Conservation (phyloP, 2,888 invertebrate species). For the Cosmia pyralina region DNA sequence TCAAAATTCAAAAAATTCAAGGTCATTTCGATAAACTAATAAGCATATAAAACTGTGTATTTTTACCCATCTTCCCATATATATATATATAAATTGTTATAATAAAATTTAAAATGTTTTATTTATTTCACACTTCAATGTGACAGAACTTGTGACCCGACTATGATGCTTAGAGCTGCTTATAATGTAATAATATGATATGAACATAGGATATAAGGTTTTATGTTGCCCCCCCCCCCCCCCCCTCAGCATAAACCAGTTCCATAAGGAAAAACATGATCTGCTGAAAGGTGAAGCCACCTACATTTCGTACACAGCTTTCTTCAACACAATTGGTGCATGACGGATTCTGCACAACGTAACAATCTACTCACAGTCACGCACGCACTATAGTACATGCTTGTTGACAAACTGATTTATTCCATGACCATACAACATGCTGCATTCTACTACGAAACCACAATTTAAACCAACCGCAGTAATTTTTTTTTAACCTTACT, state of each 20-base stretch:
- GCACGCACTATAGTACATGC: constrained; percentile 12
- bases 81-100: too few species aligned
- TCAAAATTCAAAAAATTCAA: too few species aligned
- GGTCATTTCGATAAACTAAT: too few species aligned
- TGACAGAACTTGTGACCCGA: too few species aligned
- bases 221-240: background rate
- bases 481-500: background rate
- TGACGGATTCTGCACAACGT: constrained; percentile 70
- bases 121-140: too few species aligned
- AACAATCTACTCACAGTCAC: constrained; percentile 51
- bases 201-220: background rate
- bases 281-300: constrained; percentile 70
- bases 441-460: background rate
- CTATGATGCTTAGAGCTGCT: too few species aligned
- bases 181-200: too few species aligned
- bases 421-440: constrained; percentile 15
- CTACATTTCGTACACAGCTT: constrained; percentile 76
- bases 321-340: constrained; percentile 82
- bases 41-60: too few species aligned
- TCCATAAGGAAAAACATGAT: constrained; percentile 74
- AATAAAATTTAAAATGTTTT: too few species aligned
- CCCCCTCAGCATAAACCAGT: constrained; percentile 58
- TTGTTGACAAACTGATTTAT: constrained; percentile 45
- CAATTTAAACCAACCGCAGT: background rate
- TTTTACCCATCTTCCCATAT: too few species aligned